A percentile compares a stretch with the other conserved stretches of the same genome.
phyloP scores from a whole-genome alignment of 2,888 invertebrate genomes.

The Drosophila longiperda region DNA sequence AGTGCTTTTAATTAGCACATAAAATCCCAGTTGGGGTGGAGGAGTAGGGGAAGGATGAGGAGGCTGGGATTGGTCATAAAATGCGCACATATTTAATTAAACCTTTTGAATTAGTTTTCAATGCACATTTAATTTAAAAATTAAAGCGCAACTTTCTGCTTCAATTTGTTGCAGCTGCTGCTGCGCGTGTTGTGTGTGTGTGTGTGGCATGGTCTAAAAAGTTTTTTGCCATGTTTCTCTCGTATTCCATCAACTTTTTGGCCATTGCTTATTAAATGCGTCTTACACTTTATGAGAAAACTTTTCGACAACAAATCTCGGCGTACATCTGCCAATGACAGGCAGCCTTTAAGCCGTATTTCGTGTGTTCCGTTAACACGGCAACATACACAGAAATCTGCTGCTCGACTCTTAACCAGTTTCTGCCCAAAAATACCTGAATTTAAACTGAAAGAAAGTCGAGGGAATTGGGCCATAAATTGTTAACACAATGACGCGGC shows the following conservation, averaged over 20 bases:
- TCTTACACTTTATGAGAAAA: conserved; percentile 68
- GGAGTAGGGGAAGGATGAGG: not conserved
- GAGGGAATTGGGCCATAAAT: conserved; percentile 34
- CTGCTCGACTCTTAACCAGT: conserved; percentile 1
- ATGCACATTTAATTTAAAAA: conserved; percentile 25
- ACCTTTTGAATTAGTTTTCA: conserved; percentile 61
- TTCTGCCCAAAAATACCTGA: conserved; percentile 15
- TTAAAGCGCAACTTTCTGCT: conserved; percentile 17
- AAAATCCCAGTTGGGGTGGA: conserved; percentile 26
- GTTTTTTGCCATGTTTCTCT: conserved; percentile 27
- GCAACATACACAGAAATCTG: not conserved
- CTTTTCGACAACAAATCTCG: conserved; percentile 48
- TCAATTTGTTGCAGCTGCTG: conserved; percentile 45
- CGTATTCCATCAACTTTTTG: conserved; percentile 50
- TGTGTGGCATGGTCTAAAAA: conserved; percentile 5
- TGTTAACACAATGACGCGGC: conserved; percentile 32
- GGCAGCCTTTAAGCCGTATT: not conserved
- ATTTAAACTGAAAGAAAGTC: not conserved
- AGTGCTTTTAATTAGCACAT: conserved; percentile 65
- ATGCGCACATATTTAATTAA: conserved; percentile 58
- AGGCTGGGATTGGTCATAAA: conserved; percentile 2
- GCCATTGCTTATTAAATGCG: conserved; percentile 53
- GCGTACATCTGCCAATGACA: conserved; percentile 63
- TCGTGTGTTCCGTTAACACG: not conserved
- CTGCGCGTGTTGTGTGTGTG: not conserved